Evolutionary conservation across 1,140 invertebrate species (phyloP), one percentile per base, ranked within the genome.

Genomic region (Atta colombica): DNA sequence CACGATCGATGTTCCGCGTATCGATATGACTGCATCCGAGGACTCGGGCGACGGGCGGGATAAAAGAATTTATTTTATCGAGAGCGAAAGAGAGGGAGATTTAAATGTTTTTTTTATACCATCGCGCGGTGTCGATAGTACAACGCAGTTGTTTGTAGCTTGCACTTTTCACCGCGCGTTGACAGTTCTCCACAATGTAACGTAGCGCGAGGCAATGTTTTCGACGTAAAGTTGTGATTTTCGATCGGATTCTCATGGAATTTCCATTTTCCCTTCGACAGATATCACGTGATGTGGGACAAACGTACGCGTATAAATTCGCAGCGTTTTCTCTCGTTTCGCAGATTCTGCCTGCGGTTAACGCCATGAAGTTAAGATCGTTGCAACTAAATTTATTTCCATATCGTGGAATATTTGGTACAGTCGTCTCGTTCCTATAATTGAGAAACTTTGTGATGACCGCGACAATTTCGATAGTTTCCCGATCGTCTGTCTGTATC

Each of bases 101-200:
- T 84, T 71, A 84, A 84, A 84, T 84, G 69, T 82, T 84, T 84
- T 84, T 74, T 82, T 74, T 82, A 71, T 72, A 69, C 66, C 21
- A 31, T 3, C 21, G 12, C 61, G 68, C 49, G 80, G 35, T 74
- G 55, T 84, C 80, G 58, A 74, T 72, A 31, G 53, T 82, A 72
- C 65, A 74, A 82, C 71, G 55, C 80, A 60, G 80, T 74, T 61
- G 80, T 84, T 84, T 74, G 80, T 71, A 72, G 68, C 49, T 53
- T 61, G 69, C 69, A 72, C 80, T 82, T 72, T 72, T 82, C 55
- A 60, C 25, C 45, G 45, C 35, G 80, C 80, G 69, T 51, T 60
- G 80, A 82, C 80, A 72, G 66, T 72, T 61, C 80, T 82, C 68
- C 35, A 35, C 80, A 58, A 72, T 82, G 58, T 31, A 82, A 82